Base-by-base conservation (phyloP, 2,113 vertebrate species). In the Perca fluviatilis region DNA sequence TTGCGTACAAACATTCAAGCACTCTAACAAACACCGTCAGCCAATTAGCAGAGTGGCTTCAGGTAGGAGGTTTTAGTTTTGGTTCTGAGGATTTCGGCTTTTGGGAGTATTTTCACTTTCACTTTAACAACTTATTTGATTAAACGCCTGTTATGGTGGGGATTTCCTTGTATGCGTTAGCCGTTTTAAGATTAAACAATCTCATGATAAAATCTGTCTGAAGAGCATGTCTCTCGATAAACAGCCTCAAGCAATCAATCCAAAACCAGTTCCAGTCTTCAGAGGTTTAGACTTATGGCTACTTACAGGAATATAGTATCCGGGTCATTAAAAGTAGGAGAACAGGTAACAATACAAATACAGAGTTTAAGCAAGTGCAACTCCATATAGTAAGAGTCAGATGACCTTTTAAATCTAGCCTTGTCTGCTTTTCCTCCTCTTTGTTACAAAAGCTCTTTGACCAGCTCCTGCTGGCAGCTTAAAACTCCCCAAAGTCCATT, bases 311-410 rank as follows among this genome's bases (percentile, higher is more conserved):
- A 74, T 49, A 79, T n/a, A 81, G 72, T 25, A 58, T 0, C 2
- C 72, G 18, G 67, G 65, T 79, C 76, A 47, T 54, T 75, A 54
- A 49, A 82, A 85, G 80, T 63, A 33, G 84, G 71, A 70, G 66
- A 89, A 83, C 84, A 64, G 70, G 77, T 89, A 85, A 89, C 65
- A 57, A 86, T 36, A 76, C 63, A 77, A 88, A 88, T 43, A 61
- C 71, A 86, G 75, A 73, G 74, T 77, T 87, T 86, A 58, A 82
- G 80, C 78, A 66, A 73, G 74, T 86, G 82, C 54, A 86, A 74
- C 74, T 88, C 79, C 69, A 30, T 47, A 61, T 82, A 54, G 36
- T 63, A 43, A 68, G 91, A 80, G 80, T 90, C 85, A 82, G 51
- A 15, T 77, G 89, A 89, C 88, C 67, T 85, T 23, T 81, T 43